Conservation (phyloP, 1,140 invertebrate species). For the Drosophila saltans region DNA sequence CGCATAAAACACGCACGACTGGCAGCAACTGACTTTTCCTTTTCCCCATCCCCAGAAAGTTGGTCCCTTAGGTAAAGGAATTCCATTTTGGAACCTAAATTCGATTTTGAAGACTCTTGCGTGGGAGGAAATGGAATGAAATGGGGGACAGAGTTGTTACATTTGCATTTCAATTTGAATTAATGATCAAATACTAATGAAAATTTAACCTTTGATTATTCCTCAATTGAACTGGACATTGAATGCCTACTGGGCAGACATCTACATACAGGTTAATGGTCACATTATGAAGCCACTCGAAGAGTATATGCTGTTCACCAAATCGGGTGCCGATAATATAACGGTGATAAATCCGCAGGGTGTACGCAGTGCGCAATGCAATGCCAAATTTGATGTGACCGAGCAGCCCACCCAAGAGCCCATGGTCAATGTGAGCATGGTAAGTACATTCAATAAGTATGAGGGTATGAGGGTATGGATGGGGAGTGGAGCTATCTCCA, state of each 20-base stretch:
- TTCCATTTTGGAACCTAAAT: constrained; percentile 32
- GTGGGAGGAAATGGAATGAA: background rate
- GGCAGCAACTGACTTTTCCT: constrained; percentile 22
- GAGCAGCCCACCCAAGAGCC: constrained; percentile 86
- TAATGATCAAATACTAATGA: constrained; percentile 80
- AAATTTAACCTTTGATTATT: constrained; percentile 58
- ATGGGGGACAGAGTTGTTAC: constrained; percentile 10
- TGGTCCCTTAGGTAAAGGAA: constrained; percentile 10
- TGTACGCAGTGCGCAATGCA: constrained; percentile 92
- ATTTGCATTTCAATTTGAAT: constrained; percentile 81
- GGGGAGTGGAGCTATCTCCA: constrained; percentile 26
- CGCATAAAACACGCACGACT: constrained; percentile 71
- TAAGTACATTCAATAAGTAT: constrained; percentile 70
- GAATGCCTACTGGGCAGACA: constrained; percentile 85
- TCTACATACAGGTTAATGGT: constrained; percentile 91
- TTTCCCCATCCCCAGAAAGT: background rate
- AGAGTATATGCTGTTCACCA: constrained; percentile 94
- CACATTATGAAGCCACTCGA: constrained; percentile 92
- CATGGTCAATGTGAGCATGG: constrained; percentile 87
- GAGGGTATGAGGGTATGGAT: background rate
- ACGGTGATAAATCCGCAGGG: constrained; percentile 92
- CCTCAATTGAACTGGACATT: constrained; percentile 37
- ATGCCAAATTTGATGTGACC: constrained; percentile 88
- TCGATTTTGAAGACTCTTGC: constrained; percentile 31
- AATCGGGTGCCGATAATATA: constrained; percentile 90